A percentile compares a stretch with the other conserved stretches of the same genome.
Conservation (phyloP, 2,113 vertebrate genomes). For the Sceloporus undulatus region DNA sequence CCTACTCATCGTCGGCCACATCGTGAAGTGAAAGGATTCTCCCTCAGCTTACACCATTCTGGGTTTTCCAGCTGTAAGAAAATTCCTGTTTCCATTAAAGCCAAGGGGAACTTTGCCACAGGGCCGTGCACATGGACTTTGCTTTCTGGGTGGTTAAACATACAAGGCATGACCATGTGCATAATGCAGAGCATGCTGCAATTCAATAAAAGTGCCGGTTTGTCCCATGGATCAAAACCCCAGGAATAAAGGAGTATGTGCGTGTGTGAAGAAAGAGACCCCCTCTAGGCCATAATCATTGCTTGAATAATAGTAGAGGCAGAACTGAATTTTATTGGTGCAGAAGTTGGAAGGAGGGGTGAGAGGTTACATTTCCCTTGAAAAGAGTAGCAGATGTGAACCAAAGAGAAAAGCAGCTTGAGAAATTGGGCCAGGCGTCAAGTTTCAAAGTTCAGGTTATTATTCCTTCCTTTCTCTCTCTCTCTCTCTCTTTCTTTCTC, state of each 20-base stretch:
- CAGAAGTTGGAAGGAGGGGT: accelerated
- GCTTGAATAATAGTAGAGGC: slow-evolving; percentile 22
- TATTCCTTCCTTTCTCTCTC: slow-evolving; percentile 11
- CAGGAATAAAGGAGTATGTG: background rate
- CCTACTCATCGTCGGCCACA: slow-evolving; percentile 20
- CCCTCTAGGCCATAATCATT: accelerated
- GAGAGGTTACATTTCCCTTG: background rate
- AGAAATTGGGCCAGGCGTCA: background rate
- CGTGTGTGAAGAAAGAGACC: slow-evolving; percentile 33
- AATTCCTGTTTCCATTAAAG: background rate
- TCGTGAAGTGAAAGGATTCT: background rate
- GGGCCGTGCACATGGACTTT: background rate
- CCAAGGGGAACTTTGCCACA: background rate
- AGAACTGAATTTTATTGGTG: slow-evolving; percentile 39
- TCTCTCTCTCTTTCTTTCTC: slow-evolving; percentile 8
- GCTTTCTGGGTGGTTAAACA: background rate
- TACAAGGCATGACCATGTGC: slow-evolving; percentile 22
- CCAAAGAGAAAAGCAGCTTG: background rate
- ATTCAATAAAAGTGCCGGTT: slow-evolving; percentile 35
- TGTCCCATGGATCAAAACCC: slow-evolving; percentile 1
- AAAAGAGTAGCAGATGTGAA: slow-evolving; percentile 36
- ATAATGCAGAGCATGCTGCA: background rate
- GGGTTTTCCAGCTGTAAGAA: background rate
- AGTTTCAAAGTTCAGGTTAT: slow-evolving; percentile 39
- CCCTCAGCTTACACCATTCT: slow-evolving; percentile 11